Evolutionary conservation across 92 coral and sea anemone species (phyloP).

Genomic region (Pocillopora meandrina): DNA sequence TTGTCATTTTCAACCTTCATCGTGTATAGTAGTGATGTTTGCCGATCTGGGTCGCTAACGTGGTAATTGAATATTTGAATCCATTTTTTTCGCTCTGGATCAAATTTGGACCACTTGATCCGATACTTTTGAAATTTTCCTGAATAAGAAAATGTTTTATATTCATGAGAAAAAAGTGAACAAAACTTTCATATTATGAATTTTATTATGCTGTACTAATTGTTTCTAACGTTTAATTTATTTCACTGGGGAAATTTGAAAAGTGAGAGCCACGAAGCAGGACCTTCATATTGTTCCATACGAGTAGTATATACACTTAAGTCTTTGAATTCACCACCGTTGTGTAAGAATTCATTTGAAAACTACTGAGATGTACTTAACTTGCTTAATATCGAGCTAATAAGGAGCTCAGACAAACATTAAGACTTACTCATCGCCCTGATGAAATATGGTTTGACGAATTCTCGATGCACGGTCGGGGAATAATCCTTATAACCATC

Average conservation of each 20-base stretch:
- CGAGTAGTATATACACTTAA: too few relatives aligned
- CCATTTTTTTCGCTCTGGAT: neutral
- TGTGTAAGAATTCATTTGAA: too few relatives aligned
- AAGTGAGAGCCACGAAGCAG: neutral
- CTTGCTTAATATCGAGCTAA: too few relatives aligned
- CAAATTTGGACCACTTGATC: slow-evolving; percentile 30
- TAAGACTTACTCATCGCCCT: slow-evolving; percentile 20
- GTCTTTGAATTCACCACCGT: too few relatives aligned
- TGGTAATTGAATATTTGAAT: neutral
- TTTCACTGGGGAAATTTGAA: neutral
- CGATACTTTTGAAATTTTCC: slow-evolving; percentile 6
- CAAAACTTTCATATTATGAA: neutral
- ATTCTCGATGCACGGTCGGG: neutral
- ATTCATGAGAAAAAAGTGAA: neutral
- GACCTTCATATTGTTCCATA: neutral
- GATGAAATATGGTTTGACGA: neutral
- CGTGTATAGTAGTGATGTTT: slow-evolving; percentile 8
- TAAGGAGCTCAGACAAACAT: too few relatives aligned
- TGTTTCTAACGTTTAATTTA: neutral
- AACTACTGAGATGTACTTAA: too few relatives aligned
- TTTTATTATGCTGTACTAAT: neutral
- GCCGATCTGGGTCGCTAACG: neutral
- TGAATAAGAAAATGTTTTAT: neutral
- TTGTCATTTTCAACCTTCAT: neutral
- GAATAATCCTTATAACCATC: neutral